Evolutionary conservation across 2,888 invertebrate genomes (phyloP), one percentile per base, ranked within the genome.

Genomic region (Drepana falcataria): DNA sequence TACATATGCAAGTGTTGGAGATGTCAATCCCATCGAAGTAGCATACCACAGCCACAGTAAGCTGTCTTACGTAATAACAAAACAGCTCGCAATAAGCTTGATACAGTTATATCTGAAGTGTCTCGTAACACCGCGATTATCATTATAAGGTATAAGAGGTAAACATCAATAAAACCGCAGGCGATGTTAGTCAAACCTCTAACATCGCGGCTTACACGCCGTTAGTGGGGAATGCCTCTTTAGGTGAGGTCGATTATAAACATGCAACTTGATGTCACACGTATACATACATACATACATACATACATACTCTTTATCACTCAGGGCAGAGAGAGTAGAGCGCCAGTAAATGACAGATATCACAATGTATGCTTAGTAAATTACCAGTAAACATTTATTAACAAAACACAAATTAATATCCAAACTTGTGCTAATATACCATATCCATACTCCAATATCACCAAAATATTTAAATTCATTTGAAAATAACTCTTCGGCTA

Each of bases 161-260:
- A 40, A 40, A 34, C 40, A 5, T 37, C 37, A 49, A 35, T 37
- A 33, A 51, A 51, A 51, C 51, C 51, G 40, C 51, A 51, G 40
- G 51, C 40, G 33, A 51, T 40, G 51, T 40, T 35, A 37, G 53
- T 21, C 21, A 21, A 21, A 21, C 21, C 21, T 21, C 21, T 21
- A 53, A 51, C 33, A 48, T 53, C 21, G 55, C 41, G 44, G 51
- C 49, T 21, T 40, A 35, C 47, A 53, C 37, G 48, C 56, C 56
- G 56, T 56, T 56, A 56, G 7, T 44, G 9, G 44, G 21, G 9
- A 44, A 9, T 44, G 9, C 5, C 44, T 44, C 44, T 44, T 44
- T 44, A 9, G 9, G 9, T 6, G 9, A 6, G 9, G 3, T 44
- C 9, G 40, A 40, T 40, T 2, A 4, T 40, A 4, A 7, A 4